Conservation (phyloP, 2,113 vertebrate genomes). For the Xenotilapia longispinis region DNA sequence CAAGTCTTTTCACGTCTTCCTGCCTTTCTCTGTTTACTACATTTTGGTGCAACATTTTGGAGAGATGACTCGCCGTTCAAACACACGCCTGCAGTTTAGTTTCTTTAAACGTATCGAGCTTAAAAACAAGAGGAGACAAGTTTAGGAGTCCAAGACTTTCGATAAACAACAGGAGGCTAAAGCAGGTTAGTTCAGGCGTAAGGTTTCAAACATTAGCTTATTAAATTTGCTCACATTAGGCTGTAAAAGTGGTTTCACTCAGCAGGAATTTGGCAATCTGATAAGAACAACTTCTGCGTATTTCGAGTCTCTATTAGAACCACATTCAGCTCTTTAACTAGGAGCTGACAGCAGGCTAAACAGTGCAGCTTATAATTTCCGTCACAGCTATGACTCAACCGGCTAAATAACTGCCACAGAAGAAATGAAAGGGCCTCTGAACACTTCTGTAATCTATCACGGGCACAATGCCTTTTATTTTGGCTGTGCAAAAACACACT, state of each 20-base stretch:
- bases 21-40: background rate
- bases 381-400: background rate
- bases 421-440: background rate
- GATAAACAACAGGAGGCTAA: background rate
- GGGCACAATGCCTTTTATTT: background rate
- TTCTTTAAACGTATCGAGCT: background rate
- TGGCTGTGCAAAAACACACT: background rate
- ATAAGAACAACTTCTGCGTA: background rate
- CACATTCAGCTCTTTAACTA: background rate
- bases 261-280: background rate
- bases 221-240: background rate
- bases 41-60: background rate
- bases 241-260: background rate
- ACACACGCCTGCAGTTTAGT: background rate
- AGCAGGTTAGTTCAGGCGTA: background rate
- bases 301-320: background rate
- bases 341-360: background rate
- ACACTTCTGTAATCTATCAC: background rate
- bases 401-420: background rate
- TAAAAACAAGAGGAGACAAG: background rate
- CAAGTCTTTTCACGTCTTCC: background rate
- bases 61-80: background rate
- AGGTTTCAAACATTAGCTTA: background rate
- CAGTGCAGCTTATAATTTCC: background rate
- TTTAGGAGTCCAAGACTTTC: background rate